phyloP scores from a whole-genome alignment of 2,797 vertebrate species.

The Dipus sagitta region DNA sequence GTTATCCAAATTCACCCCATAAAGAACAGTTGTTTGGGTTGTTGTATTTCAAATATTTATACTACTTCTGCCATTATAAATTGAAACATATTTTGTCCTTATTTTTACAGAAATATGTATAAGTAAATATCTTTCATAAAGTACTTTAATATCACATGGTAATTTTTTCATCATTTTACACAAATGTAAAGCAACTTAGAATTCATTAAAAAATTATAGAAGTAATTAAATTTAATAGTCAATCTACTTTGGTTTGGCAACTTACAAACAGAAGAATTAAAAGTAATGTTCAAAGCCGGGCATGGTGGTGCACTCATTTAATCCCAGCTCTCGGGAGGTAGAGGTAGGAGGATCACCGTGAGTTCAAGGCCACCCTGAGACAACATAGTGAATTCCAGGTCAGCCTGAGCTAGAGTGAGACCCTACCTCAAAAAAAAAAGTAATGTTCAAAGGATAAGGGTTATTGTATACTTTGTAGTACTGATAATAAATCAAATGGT shows the following conservation, averaged over 20 bases:
- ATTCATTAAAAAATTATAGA: conserved; percentile 59
- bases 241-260: conserved; percentile 51
- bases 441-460: conserved; percentile 50
- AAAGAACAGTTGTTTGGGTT: conserved; percentile 38
- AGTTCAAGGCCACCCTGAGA: too few species aligned
- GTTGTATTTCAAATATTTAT: conserved; percentile 57
- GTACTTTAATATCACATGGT: conserved; percentile 27
- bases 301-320: too few species aligned
- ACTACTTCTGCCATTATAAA: conserved; percentile 39
- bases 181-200: conserved; percentile 50
- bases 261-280: conserved; percentile 64
- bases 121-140: conserved; percentile 57
- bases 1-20: conserved; percentile 1
- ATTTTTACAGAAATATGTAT: conserved; percentile 57
- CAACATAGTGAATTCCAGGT: too few species aligned
- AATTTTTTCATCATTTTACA: conserved; percentile 65
- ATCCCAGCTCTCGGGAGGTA: too few species aligned
- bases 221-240: conserved; percentile 61
- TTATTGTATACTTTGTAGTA: conserved; percentile 76
- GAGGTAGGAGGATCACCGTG: too few species aligned
- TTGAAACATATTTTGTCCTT: conserved; percentile 41
- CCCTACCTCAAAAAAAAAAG: background rate
- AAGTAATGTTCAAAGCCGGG: conserved; percentile 42
- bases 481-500: conserved; percentile 78
- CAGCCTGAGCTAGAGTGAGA: too few species aligned